Conservation (phyloP, 2,113 vertebrate species). For the Lophochroa leadbeateri region DNA sequence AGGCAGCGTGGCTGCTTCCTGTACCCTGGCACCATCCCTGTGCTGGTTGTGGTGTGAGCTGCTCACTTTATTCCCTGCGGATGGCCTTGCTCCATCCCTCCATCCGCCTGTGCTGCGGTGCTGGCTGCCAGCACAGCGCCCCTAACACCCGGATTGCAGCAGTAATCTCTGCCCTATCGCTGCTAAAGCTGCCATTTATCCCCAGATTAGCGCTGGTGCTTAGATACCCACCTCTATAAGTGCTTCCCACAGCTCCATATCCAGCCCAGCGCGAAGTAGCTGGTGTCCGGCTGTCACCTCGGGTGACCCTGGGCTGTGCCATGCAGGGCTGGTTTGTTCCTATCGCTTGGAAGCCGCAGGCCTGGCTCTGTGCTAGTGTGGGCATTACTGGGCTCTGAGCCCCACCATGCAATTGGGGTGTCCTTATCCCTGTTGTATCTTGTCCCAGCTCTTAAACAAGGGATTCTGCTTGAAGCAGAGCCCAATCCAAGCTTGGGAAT, state of each 20-base stretch:
- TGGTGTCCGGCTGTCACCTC: background rate
- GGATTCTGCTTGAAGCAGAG: background rate
- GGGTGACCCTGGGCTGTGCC: background rate
- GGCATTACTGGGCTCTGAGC: accelerated
- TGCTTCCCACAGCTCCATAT: background rate
- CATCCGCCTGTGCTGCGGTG: background rate
- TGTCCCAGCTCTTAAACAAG: background rate
- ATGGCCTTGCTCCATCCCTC: background rate
- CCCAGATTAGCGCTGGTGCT: background rate
- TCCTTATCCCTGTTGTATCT: background rate
- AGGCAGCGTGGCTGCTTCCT: background rate
- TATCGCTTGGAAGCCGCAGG: background rate
- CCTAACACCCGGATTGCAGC: background rate
- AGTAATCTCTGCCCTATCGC: background rate
- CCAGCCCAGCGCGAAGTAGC: background rate
- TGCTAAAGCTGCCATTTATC: constrained; percentile 41
- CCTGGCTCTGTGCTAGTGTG: background rate
- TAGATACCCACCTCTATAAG: background rate
- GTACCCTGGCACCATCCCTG: accelerated
- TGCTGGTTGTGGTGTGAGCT: background rate
- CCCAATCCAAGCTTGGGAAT: background rate
- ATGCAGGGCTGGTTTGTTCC: background rate
- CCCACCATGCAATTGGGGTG: accelerated
- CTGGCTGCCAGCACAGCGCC: background rate
- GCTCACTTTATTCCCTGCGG: background rate